Base-by-base conservation (phyloP, 2,113 vertebrate genomes). In the Cyprinodon tularosa region DNA sequence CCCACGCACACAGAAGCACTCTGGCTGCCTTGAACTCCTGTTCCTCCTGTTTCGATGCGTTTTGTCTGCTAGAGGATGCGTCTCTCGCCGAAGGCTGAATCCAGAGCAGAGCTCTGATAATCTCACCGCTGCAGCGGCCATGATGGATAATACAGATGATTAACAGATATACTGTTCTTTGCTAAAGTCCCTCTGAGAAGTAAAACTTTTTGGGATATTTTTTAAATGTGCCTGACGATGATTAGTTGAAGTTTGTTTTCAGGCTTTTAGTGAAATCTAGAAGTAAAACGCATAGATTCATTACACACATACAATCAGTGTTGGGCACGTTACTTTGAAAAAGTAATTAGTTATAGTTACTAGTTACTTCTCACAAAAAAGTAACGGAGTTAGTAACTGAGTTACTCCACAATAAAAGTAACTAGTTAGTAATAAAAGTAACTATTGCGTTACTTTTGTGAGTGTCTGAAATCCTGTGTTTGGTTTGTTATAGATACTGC, bases 81-180 rank as follows among this genome's bases (percentile, higher is more conserved):
- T 45, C 20, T 36, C 45, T 74, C 10, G 60, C 71, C 22, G 6
- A 45, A 22, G 68, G 84, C 50, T 38, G 57, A 66, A 74, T 69
- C 53, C 39, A 4, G 75, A 77, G 70, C 50, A 70, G 66, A 72
- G 65, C 72, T 75, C 53, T 15, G 36, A 7, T 82, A 66, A 84
- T 78, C 79, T 13, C 36, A 20, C 7, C 78, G 82, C 29, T 53
- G 13, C 81, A 73, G 66, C 12, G 48, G 72, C 37, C 6, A 68
- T 12, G 45, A 75, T 39, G 42, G 78, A 68, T 48, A 38, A 73
- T 6, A 10, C 17, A 42, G 7, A 66, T 39, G 12, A 59, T 47
- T 66, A 37, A 57, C 3, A 0, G 29, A 59, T 64, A 9, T n/a
- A 37, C 44, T 60, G 39, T 48, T 17, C 59, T 63, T 14, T 63